Evolutionary conservation across 2,888 invertebrate species (phyloP).

Genomic region (Dolichomitus sp.): DNA sequence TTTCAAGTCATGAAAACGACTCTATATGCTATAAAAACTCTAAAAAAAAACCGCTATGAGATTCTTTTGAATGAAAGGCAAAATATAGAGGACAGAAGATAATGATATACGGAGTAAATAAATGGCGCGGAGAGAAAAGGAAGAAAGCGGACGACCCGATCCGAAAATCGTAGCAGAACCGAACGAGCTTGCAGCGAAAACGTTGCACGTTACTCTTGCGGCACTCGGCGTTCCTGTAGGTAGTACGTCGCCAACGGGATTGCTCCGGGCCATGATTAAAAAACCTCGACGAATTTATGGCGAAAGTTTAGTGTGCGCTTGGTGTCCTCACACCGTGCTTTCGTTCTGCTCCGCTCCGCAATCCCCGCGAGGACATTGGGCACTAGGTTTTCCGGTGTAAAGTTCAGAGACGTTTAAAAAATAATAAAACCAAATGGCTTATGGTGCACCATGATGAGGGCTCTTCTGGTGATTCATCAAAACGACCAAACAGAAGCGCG

Average conservation of each 20-base stretch:
- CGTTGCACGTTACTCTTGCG: slow-evolving; percentile 1
- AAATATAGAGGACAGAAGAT: background rate
- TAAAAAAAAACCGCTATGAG: background rate
- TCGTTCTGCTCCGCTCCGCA: slow-evolving; percentile 3
- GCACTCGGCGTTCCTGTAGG: slow-evolving; percentile 50
- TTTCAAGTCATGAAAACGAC: too few species aligned
- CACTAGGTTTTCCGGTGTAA: slow-evolving; percentile 39
- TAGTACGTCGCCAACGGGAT: slow-evolving; percentile 62
- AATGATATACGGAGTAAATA: slow-evolving; percentile 16
- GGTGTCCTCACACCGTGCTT: slow-evolving; percentile 4
- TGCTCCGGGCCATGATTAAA: slow-evolving; percentile 66
- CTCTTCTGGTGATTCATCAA: slow-evolving; percentile 47
- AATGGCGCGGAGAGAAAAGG: background rate
- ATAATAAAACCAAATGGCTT: slow-evolving; percentile 58
- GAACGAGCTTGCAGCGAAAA: slow-evolving; percentile 25
- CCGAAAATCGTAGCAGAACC: slow-evolving; percentile 28
- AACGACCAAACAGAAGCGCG: slow-evolving; percentile 6
- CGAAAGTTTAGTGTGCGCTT: slow-evolving; percentile 59
- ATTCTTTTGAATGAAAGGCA: background rate
- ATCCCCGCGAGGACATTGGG: slow-evolving; percentile 10
- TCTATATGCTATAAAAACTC: background rate
- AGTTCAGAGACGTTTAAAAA: slow-evolving; percentile 60
- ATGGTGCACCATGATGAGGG: slow-evolving; percentile 12
- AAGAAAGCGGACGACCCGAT: slow-evolving; percentile 48
- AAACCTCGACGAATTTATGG: slow-evolving; percentile 68